phyloP scores from a whole-genome alignment of 2,113 vertebrate species.

The Pygoscelis antarcticus region DNA sequence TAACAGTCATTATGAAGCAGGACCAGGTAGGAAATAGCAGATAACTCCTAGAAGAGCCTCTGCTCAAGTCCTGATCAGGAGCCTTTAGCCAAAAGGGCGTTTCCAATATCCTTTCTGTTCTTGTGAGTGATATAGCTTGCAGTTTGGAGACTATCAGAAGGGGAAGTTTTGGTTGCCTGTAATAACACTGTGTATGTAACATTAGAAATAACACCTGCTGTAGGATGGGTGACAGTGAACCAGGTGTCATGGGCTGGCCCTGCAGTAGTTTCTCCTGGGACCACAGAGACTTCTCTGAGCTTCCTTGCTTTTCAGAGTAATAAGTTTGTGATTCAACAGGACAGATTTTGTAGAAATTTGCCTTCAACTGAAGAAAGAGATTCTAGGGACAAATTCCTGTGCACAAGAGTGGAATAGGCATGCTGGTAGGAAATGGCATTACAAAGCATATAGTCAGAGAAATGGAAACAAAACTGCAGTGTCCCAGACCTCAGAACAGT shows the following conservation, averaged over 20 bases:
- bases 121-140: neutral
- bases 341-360: neutral
- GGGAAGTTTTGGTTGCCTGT: neutral
- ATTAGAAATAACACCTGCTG: neutral
- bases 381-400: neutral
- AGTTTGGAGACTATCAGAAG: neutral
- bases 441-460: slow-evolving; percentile 62
- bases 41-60: neutral
- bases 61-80: neutral
- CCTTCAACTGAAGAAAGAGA: neutral
- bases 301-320: neutral
- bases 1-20: neutral
- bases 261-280: neutral
- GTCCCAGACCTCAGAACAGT: slow-evolving; percentile 1
- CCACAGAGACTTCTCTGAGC: neutral
- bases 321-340: neutral
- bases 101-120: neutral
- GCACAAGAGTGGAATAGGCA: neutral
- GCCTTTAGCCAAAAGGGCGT: neutral
- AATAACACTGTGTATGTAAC: neutral
- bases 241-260: neutral
- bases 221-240: neutral
- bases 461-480: slow-evolving; percentile 58
- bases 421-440: neutral
- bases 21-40: neutral